Conservation (phyloP, 2,113 vertebrate genomes). For the Neofelis nebulosa region DNA sequence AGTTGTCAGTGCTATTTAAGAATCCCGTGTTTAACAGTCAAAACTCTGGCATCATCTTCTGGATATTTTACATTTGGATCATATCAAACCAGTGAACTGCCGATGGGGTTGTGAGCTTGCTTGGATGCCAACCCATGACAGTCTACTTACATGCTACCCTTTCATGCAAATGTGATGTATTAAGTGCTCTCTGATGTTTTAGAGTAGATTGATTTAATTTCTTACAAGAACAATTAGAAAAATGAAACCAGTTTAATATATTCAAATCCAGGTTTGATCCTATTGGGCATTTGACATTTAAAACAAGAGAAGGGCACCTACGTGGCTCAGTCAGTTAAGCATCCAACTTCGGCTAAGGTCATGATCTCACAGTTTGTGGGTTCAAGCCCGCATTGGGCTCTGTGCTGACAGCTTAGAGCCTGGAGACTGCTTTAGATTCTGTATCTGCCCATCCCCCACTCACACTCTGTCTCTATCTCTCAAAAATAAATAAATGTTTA, state of each 20-base stretch:
- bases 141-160: not conserved
- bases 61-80: not conserved
- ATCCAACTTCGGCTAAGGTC: too few relatives aligned
- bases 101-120: not conserved
- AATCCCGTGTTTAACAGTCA: not conserved
- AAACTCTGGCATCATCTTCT: not conserved
- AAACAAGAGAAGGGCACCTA: too few relatives aligned
- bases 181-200: not conserved
- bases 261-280: not conserved
- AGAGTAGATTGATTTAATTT: not conserved
- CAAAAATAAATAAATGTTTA: too few relatives aligned
- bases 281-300: not conserved
- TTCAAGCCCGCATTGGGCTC: too few relatives aligned
- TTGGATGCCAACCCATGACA: too few relatives aligned
- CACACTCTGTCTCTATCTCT: too few relatives aligned
- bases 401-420: too few relatives aligned
- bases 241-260: constrained; percentile 16
- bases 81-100: not conserved
- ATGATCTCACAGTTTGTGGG: too few relatives aligned
- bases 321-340: too few relatives aligned
- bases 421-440: too few relatives aligned
- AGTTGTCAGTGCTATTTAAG: not conserved
- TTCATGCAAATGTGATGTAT: not conserved
- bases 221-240: not conserved
- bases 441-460: too few relatives aligned